Base-by-base conservation (phyloP, 2,888 invertebrate species). In the Polia nebulosa region DNA sequence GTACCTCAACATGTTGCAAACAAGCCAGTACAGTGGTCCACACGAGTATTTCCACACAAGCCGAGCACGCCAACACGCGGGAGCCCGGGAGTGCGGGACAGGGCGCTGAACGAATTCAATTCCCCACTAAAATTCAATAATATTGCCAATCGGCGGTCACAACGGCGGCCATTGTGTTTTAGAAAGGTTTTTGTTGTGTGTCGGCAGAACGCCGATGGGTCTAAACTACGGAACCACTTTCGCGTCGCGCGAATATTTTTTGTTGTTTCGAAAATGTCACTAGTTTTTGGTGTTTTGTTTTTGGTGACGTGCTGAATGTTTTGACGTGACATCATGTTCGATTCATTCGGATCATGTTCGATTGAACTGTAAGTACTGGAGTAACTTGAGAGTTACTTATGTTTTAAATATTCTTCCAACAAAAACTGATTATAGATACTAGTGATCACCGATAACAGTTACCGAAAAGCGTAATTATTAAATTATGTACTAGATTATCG, bases 91-190 rank as follows among this genome's bases (percentile, higher is more conserved):
- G 27, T 63, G 51, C 64, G 68, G 62, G 62, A 51, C 60, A 64
- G 64, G 56, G 66, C 78, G 71, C 69, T 61, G 72, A 75, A 70
- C 76, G 80, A 85, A 87, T 84, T 85, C 85, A 85, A 87, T 87
- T 85, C 80, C 66, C 74, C 72, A 64, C 82, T 81, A 84, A 87
- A 86, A 87, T 84, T 85, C 85, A 87, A 87, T 87, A 87, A 86
- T 85, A 85, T 85, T 85, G 85, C 70, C 87, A 85, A 87, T 87
- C 85, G 86, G 67, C 72, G 85, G 78, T 76, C 78, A 81, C 82
- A 82, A 76, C 76, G 71, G 78, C 20, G 62, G 66, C 85, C 57
- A 85, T 86, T 86, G 85, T 87, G 75, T 81, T 84, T 72, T 69
- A 68, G 78, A 75, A 81, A 78, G 81, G 73, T 84, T 86, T 85